Evolutionary conservation across 2,797 vertebrate species (phyloP), one percentile per base, ranked within the genome.

Genomic region (Siniperca scherzeri): DNA sequence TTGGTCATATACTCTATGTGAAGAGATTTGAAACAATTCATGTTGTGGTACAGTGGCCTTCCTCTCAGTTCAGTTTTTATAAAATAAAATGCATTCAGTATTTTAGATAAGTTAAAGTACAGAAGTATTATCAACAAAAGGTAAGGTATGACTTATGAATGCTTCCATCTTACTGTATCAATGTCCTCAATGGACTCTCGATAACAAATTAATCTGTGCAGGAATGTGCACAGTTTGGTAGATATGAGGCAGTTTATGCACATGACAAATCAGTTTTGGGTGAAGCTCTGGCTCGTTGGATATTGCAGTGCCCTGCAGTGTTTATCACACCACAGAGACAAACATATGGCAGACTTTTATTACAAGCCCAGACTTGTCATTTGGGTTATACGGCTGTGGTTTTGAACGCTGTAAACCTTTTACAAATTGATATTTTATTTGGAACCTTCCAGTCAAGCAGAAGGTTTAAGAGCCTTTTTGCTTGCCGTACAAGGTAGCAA

Each of bases 371-470:
- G 8, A 36, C 61, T 52, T 21, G 46, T 67, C 7, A 0, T 76
- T 55, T 19, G 27, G 33, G 21, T 76, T 64, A 14, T 33, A 71
- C 14, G 4, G 38, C 0, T 2, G 50, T 53, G 44, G 13, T 46
- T 87, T 52, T 52, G 4, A 10, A 21, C 4, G 14, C 17, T n/a
- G 25, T 74, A 73, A 65, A 80, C 22, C 38, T 61, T 73, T 42
- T 69, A 19, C 21, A 46, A 72, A 72, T 55, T 60, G 11, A 64
- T 75, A n/a, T 59, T 67, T 78, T 38, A 74, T 72, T 68, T 67
- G 21, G 17, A 75, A 13, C 40, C 30, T 65, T 70, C 5, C 68
- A 46, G 33, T 33, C 70, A 11, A 22, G 36, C 70, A 64, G 48
- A 16, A 25, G n/a, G 42, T 77, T 74, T 12, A 64, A 40, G 30